phyloP scores from a whole-genome alignment of 2,888 invertebrate genomes.

The Lepidonotus clava region DNA sequence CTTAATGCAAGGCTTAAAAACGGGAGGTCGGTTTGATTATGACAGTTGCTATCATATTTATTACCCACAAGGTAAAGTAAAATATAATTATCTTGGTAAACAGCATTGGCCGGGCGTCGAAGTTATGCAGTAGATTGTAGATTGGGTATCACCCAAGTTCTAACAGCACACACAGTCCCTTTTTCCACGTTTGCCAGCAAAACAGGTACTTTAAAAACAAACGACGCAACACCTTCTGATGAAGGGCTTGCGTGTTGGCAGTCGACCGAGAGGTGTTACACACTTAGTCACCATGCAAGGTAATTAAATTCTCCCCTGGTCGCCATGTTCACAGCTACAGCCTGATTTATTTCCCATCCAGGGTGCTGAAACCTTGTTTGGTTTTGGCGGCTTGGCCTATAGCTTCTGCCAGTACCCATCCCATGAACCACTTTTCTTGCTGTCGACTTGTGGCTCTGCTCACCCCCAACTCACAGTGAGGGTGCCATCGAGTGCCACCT shows the following conservation, averaged over 20 bases:
- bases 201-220: slow-evolving; percentile 20
- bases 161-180: not conserved
- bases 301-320: slow-evolving; percentile 5
- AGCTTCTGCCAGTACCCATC: not conserved
- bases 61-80: no score
- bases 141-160: not conserved
- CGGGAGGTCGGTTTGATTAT: no score
- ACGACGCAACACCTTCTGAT: not conserved
- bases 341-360: not conserved
- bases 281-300: not conserved
- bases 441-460: not conserved
- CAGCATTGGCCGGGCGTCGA: no score
- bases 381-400: not conserved
- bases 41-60: no score
- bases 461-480: not conserved
- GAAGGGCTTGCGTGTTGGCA: not conserved
- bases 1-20: no score
- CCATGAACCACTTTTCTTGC: not conserved
- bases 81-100: no score
- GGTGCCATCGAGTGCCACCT: no score
- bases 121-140: no score
- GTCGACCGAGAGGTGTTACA: not conserved
- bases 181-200: not conserved
- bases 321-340: not conserved
- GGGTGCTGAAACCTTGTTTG: not conserved